These are phyloP conservation scores for Halictus quadricinctus DNA, from an alignment of 2,888 invertebrate species.

Conservation along the genomic window DNA sequence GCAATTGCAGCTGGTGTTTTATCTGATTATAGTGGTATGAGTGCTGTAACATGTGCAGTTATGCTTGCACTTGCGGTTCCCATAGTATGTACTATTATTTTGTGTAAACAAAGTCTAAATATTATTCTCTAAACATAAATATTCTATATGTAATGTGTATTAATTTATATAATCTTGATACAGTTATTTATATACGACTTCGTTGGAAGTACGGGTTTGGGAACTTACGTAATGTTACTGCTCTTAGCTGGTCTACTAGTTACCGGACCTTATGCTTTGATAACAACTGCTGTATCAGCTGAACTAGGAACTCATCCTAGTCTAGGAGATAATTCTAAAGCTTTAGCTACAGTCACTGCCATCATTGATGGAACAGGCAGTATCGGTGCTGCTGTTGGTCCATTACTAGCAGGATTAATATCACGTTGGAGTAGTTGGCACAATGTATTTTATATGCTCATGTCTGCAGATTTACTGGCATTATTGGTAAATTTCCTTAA, in stretches of 20 bases:
- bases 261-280: conserved; percentile 97
- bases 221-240: conserved; percentile 87
- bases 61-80: conserved; percentile 93
- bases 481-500: conserved; percentile 84
- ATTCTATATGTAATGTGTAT: neutral
- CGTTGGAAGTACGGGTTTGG: conserved; percentile 86
- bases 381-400: conserved; percentile 96
- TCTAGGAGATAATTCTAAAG: conserved; percentile 92
- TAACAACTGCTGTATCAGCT: conserved; percentile 97
- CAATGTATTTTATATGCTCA: conserved; percentile 95
- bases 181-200: conserved; percentile 92
- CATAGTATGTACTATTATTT: conserved; percentile 84
- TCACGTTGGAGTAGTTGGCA: conserved; percentile 89
- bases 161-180: conserved; percentile 19
- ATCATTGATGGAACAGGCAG: conserved; percentile 99
- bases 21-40: conserved; percentile 92
- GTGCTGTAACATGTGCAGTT: conserved; percentile 92
- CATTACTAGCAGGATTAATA: conserved; percentile 93
- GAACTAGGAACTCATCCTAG: conserved; percentile 95
- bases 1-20: conserved; percentile 94
- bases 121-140: conserved; percentile 16
- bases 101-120: neutral
- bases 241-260: conserved; percentile 91
- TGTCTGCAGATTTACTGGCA: conserved; percentile 91
- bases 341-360: conserved; percentile 97